Conservation (phyloP, 2,797 vertebrate species). For the Eutrigla gurnardus region DNA sequence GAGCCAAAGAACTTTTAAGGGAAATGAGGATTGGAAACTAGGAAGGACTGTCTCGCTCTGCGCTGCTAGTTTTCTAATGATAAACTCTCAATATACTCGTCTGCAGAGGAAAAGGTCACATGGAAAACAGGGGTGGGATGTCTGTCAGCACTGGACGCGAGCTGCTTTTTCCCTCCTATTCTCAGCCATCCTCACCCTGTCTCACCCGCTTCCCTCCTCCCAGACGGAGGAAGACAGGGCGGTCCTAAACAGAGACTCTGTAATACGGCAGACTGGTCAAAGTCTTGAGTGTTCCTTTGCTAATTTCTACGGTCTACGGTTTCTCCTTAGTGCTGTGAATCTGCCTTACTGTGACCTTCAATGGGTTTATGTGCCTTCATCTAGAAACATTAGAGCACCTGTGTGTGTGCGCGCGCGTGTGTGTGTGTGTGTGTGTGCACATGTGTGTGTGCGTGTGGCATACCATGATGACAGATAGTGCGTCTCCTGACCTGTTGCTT, state of each 20-base stretch:
- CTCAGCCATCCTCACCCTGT: conserved; percentile 52
- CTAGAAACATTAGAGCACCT: conserved; percentile 81
- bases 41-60: conserved; percentile 49
- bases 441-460: conserved; percentile 25
- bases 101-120: conserved; percentile 71
- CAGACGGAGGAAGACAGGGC: conserved; percentile 47
- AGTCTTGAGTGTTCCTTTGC: conserved; percentile 64
- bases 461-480: conserved; percentile 69
- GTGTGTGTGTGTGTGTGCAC: conserved; percentile 23
- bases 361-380: conserved; percentile 88
- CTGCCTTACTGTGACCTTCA: conserved; percentile 87
- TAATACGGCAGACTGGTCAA: conserved; percentile 42
- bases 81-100: conserved; percentile 62
- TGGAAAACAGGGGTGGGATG: conserved; percentile 56
- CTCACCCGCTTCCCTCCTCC: conserved; percentile 42
- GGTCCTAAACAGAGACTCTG: conserved; percentile 47
- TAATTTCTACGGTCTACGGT: conserved; percentile 68
- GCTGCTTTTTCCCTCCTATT: conserved; percentile 47
- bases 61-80: conserved; percentile 68
- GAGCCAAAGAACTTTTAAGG: conserved; percentile 45
- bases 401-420: conserved; percentile 47
- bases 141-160: conserved; percentile 58
- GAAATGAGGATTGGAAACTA: conserved; percentile 26
- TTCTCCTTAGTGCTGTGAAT: conserved; percentile 84
- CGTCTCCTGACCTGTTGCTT: conserved; percentile 76